Percentiles rank a stretch among this genome's conserved stretches.
Conservation (phyloP, 2,888 invertebrate species). For the Ptychoptera contaminata region DNA sequence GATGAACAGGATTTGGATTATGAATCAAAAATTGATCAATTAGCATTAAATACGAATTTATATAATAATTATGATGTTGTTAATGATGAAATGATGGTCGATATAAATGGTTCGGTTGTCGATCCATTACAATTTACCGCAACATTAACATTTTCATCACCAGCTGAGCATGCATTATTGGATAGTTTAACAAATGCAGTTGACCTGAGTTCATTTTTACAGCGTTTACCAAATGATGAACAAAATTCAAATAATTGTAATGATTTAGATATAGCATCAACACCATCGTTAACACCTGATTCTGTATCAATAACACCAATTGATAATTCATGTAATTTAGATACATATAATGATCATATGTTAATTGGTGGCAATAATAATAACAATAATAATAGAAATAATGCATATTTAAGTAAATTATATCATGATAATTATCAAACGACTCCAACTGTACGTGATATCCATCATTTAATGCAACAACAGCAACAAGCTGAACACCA, state of each 20-base stretch:
- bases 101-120: slow-evolving; percentile 58
- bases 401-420: slow-evolving; percentile 13
- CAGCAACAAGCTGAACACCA: slow-evolving; percentile 35
- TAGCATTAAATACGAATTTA: slow-evolving; percentile 38
- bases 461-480: slow-evolving; percentile 40
- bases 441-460: slow-evolving; percentile 34
- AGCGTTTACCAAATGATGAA: slow-evolving; percentile 44
- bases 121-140: slow-evolving; percentile 72
- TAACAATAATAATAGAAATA: slow-evolving; percentile 11
- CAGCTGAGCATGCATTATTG: slow-evolving; percentile 59
- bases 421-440: slow-evolving; percentile 40
- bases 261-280: slow-evolving; percentile 55
- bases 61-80: slow-evolving; percentile 45
- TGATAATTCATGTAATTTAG: slow-evolving; percentile 41
- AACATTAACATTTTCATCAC: slow-evolving; percentile 61
- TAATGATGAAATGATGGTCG: slow-evolving; percentile 66
- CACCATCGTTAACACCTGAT: slow-evolving; percentile 55
- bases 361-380: slow-evolving; percentile 34
- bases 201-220: slow-evolving; percentile 59
- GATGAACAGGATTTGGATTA: slow-evolving; percentile 66
- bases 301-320: slow-evolving; percentile 36
- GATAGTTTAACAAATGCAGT: slow-evolving; percentile 67
- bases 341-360: slow-evolving; percentile 62
- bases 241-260: slow-evolving; percentile 37
- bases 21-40: slow-evolving; percentile 54